Evolutionary conservation across 2,113 vertebrate genomes (phyloP), one percentile per base, ranked within the genome.

Genomic region (Carassius carassius): DNA sequence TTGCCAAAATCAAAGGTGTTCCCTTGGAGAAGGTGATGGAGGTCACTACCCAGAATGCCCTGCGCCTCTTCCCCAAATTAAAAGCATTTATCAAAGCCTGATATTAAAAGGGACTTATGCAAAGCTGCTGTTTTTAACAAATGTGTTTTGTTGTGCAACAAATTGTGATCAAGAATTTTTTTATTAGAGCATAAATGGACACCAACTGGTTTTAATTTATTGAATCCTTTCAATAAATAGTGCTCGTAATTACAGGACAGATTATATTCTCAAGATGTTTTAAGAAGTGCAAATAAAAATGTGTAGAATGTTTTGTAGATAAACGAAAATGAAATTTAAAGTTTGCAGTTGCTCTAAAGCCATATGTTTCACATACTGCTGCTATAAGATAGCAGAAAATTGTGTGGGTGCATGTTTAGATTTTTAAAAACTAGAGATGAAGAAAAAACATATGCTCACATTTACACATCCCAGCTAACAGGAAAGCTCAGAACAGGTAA

Each of bases 1-100:
- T 99, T 90, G 96, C 97, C 82, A 94, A 92, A 86, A 91, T 96
- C 58, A 99, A 99, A 94, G 97, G 96, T 17, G 90, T 99, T 88
- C 91, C 96, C 1, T 84, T 98, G 92, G 95, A 96, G 92, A 93
- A 93, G 84, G 97, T 99, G 85, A 88, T 94, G 86, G 94, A 96
- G 84, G 93, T 93, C 82, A 99, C 98, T 0, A 97, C 96, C 0
- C 93, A 93, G 89, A 99, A 99, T 47, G 96, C 97, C 8, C 82
- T 97, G 41, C 94, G 91, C 74, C 93, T 99, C 12, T 99, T 99
- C 82, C 97, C 98, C 14, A 97, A 90, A 89, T 91, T 99, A 25
- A 94, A 73, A 56, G 91, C 89, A 25, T 92, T 91, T 47, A 72
- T 95, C 80, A 88, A 3, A 78, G 78, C 81, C 5, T 95, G 89